These are phyloP conservation scores for Alouatta palliata DNA, from an alignment of 2,113 vertebrate genomes.

Conservation along the genomic window DNA sequence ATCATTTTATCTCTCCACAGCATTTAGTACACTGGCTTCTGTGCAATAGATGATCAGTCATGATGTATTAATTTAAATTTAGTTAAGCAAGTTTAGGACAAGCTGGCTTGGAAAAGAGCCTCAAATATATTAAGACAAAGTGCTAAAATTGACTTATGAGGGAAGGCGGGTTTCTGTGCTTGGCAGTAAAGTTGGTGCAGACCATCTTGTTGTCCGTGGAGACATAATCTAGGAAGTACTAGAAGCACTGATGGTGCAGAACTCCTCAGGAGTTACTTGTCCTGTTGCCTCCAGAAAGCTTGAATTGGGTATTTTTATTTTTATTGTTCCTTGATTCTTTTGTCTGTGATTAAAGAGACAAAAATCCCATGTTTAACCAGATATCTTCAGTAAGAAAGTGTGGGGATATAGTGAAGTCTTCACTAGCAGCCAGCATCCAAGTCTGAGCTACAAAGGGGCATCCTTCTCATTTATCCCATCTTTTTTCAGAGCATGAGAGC, in stretches of 20 bases:
- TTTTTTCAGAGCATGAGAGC: conserved; percentile 88
- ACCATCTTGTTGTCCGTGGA: not conserved
- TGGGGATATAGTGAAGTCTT: not conserved
- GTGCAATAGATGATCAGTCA: not conserved
- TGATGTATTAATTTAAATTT: conserved; percentile 14
- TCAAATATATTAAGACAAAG: not conserved
- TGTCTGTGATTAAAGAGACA: not conserved
- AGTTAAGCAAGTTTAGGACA: conserved; percentile 32
- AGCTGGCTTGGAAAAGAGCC: not conserved
- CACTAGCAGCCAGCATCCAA: not conserved
- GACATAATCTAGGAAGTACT: not conserved
- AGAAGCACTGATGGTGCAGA: not conserved
- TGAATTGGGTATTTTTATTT: not conserved
- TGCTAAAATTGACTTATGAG: not conserved
- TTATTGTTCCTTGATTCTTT: conserved; percentile 31
- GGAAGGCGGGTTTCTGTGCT: not conserved
- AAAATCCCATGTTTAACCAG: not conserved
- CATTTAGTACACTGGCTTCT: not conserved
- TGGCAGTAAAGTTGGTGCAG: not conserved
- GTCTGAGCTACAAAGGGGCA: not conserved
- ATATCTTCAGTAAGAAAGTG: not conserved
- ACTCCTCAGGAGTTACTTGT: not conserved
- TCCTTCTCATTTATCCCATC: conserved; percentile 25
- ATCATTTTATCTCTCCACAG: not conserved
- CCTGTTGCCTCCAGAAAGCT: conserved; percentile 13